Base-by-base conservation (phyloP, 2,888 invertebrate genomes). In the Urechis unicinctus region DNA sequence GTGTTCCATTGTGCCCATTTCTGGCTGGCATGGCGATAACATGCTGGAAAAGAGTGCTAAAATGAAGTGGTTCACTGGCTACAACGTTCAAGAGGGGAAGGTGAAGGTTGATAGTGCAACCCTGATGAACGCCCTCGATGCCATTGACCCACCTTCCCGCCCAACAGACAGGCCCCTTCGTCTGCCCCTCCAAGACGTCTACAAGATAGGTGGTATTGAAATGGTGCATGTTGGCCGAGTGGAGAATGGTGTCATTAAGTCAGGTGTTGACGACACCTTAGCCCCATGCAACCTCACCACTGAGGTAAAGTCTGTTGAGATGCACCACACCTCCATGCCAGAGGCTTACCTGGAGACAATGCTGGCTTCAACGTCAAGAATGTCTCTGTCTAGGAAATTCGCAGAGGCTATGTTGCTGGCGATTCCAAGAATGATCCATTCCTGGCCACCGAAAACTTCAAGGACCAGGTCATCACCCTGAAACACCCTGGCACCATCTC, bases 321-420 rank as follows among this genome's bases (percentile, higher is more conserved):
- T 98, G 98, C 98, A 98, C 83, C 98, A 98, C 86, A 97, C 97
- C 83, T 90, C 96, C 71, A 86, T 98, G 69, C 82, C 84, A 62
- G 94, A 96, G 80, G 96, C 95, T 68, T 91, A 45, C 97, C 97
- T 73, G 96, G 97, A 70, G 97, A 98, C 86, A 98, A 98, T 74
- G 97, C 98, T 79, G 98, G 98, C 80, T 98, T 98, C 88, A 98
- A 98, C 86, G 93, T 98, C 47, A 98, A 98, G 88, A 96, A 95
- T 88, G 92, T 98, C 30, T 93, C 97, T 29, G 96, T 98, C 62
- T 97, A 98, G 84, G 97, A 98, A 81, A 85, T 98, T 84, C 90
- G 94, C 83, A 91, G 97, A 87, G 98, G 97, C 67, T 95, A 89
- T 75, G 97, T 98, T 62, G 91, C 91, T 78, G 96, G 96, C 67